Conservation (phyloP, 2,113 vertebrate genomes). For the Sylvilagus bachmani region DNA sequence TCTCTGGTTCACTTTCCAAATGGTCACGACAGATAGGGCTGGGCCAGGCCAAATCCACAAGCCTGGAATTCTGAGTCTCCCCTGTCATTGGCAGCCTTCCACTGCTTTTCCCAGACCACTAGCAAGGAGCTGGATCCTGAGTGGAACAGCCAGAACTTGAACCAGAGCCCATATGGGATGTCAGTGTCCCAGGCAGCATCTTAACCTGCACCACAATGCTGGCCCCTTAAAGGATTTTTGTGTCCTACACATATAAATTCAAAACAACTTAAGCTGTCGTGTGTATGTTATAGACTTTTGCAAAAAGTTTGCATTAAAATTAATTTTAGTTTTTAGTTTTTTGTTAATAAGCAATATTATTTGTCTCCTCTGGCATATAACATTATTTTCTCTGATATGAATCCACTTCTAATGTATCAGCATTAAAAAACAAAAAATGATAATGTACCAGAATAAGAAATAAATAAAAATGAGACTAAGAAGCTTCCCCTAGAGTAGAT, state of each 20-base stretch:
- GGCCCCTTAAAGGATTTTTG: constrained; percentile 31
- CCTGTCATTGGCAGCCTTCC: too few relatives aligned
- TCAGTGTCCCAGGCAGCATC: too few relatives aligned
- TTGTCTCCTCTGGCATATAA: background rate
- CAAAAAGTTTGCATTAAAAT: background rate
- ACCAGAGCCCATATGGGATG: too few relatives aligned
- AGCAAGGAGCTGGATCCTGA: too few relatives aligned
- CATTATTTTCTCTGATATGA: background rate
- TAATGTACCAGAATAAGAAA: background rate
- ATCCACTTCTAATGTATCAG: background rate
- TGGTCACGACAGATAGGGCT: too few relatives aligned
- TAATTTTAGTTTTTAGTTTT: background rate
- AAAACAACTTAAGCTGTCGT: background rate
- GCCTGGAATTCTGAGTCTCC: too few relatives aligned
- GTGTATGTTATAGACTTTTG: background rate
- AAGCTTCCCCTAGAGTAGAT: background rate
- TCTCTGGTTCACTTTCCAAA: too few relatives aligned
- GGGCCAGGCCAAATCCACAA: too few relatives aligned
- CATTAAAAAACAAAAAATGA: constrained; percentile 29
- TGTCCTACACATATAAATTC: constrained; percentile 23
- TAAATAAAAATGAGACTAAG: background rate
- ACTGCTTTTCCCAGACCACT: too few relatives aligned
- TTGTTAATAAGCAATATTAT: background rate
- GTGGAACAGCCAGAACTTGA: too few relatives aligned
- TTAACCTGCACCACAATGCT: too few relatives aligned